Evolutionary conservation across 2,888 invertebrate genomes (phyloP).

Genomic region (Hyppa rectilinea): DNA sequence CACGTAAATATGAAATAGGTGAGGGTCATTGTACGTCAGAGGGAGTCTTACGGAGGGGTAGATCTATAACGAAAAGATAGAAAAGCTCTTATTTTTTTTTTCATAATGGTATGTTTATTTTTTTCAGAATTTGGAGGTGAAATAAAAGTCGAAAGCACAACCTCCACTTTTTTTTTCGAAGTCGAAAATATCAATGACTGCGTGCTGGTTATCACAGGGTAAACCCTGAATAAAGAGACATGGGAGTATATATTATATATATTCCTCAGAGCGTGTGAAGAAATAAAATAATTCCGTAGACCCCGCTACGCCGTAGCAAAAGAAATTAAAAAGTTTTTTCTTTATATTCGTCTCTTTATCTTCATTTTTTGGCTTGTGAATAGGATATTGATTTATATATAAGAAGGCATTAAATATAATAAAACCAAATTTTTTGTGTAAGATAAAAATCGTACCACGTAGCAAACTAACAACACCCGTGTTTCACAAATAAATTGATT

Average conservation of each 20-base stretch:
- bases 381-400: not conserved
- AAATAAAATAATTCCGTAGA: too few species aligned
- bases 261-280: too few species aligned
- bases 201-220: too few species aligned
- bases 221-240: too few species aligned
- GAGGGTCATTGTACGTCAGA: constrained; percentile 46
- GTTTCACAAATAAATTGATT: too few species aligned
- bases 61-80: constrained; percentile 19
- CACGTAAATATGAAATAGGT: constrained; percentile 51
- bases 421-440: not conserved
- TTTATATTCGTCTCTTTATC: not conserved
- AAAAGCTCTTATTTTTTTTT: constrained; percentile 20
- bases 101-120: too few species aligned
- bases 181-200: too few species aligned
- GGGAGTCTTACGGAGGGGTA: constrained; percentile 33
- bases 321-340: too few species aligned
- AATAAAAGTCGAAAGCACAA: too few species aligned
- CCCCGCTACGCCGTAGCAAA: constrained; percentile 13
- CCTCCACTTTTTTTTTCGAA: not conserved
- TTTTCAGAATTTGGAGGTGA: too few species aligned
- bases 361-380: not conserved
- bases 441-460: not conserved
- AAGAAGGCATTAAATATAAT: not conserved
- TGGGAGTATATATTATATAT: too few species aligned
- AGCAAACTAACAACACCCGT: too few species aligned